These are phyloP conservation scores for Eudasyphora cyanicolor DNA, from an alignment of 2,888 invertebrate genomes.

Conservation along the genomic window DNA sequence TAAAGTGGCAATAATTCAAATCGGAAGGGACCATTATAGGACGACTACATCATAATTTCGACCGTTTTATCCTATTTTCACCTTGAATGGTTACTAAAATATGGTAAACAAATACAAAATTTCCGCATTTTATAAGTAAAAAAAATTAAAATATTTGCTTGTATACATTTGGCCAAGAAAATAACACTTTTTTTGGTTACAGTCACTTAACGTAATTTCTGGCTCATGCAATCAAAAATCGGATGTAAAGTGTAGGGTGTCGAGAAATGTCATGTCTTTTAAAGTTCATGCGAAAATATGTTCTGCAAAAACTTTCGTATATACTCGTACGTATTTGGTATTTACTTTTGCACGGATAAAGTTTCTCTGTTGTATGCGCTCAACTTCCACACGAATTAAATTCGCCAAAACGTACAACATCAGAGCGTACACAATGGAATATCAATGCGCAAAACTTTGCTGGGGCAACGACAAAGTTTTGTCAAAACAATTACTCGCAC, in stretches of 20 bases:
- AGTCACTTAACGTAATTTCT: too few relatives aligned
- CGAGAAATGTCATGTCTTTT: background rate
- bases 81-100: too few relatives aligned
- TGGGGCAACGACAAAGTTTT: constrained; percentile 31
- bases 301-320: background rate
- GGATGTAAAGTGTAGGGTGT: background rate
- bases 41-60: too few relatives aligned
- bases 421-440: constrained; percentile 14
- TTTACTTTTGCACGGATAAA: constrained; percentile 1
- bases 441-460: constrained; percentile 5
- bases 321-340: background rate
- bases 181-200: too few relatives aligned
- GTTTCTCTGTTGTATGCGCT: background rate
- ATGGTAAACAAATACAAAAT: too few relatives aligned
- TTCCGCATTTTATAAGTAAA: too few relatives aligned
- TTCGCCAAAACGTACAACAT: constrained; percentile 21
- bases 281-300: background rate
- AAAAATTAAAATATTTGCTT: too few relatives aligned
- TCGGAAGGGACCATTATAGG: too few relatives aligned
- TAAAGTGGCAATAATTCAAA: too few relatives aligned
- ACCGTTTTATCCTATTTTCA: too few relatives aligned
- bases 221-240: too few relatives aligned
- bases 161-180: too few relatives aligned
- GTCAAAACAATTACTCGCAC: constrained; percentile 45
- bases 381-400: constrained; percentile 25